Base-by-base conservation (phyloP, 2,797 vertebrate species). In the Pangasius krempfi region DNA sequence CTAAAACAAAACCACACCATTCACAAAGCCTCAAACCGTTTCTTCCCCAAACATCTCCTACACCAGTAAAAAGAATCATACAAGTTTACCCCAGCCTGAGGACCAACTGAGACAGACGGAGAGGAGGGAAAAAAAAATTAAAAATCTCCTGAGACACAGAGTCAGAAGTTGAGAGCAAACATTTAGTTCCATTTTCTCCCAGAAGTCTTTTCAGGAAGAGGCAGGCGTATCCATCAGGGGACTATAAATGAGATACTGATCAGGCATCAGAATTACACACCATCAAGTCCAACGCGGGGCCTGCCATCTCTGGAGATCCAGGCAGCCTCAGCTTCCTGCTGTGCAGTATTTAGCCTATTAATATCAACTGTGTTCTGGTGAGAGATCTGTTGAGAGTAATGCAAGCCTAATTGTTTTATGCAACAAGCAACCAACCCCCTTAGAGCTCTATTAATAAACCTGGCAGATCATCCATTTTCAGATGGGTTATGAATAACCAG, bases 331-430 rank as follows among this genome's bases (percentile, higher is more conserved):
- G 91, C 88, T 88, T 89, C 91, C 90, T 52, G 76, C 88, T 89
- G 90, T 79, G 89, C 88, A 62, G 66, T 85, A 86, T 90, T 90
- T 90, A 85, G 86, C 86, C 86, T 90, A 90, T 90, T 90, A 91
- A 92, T 90, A 92, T 91, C 88, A 89, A 90, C 86, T 86, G 89
- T 90, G 89, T 90, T 89, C 88, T 91, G 87, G 89, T 89, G 88
- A 87, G 88, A 92, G 89, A 92, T 89, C 89, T 92, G 89, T 88
- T 87, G 89, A 92, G 91, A 90, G 86, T 88, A 87, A 90, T 76
- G 62, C 84, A 85, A 89, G 89, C 89, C 84, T 92, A 92, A 92
- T 92, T 92, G 91, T 92, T 90, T 92, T 86, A 92, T 91, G 89
- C 88, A 92, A 91, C 88, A 90, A 87, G 88, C 91, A 89, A 90